phyloP scores from a whole-genome alignment of 2,888 invertebrate genomes.

The Portevinia maculata region DNA sequence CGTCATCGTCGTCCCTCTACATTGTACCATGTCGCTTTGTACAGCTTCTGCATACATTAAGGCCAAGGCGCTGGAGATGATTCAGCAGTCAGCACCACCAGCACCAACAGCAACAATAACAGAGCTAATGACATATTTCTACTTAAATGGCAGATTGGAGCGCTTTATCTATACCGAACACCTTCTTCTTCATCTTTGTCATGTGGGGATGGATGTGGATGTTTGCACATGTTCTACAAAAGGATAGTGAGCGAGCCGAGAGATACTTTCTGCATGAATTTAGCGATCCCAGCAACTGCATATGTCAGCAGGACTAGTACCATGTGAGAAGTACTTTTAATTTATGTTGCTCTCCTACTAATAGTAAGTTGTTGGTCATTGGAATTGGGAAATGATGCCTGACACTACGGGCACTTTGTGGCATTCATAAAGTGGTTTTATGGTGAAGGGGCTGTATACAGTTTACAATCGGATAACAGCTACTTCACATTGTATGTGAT shows the following conservation, averaged over 20 bases:
- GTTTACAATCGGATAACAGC: slow-evolving; percentile 70
- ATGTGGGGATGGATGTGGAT: neutral
- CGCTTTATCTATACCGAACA: slow-evolving; percentile 72
- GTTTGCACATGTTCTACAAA: slow-evolving; percentile 18
- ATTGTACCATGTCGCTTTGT: too few species aligned
- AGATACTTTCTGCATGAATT: slow-evolving; percentile 45
- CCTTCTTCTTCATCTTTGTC: slow-evolving; percentile 73
- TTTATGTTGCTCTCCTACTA: slow-evolving; percentile 68
- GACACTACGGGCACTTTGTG: slow-evolving; percentile 69
- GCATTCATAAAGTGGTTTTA: slow-evolving; percentile 68
- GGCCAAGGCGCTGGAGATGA: slow-evolving; percentile 5
- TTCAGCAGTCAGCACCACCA: neutral
- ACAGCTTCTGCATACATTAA: slow-evolving; percentile 43
- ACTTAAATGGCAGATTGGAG: slow-evolving; percentile 73
- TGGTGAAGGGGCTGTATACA: slow-evolving; percentile 37
- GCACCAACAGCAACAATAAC: slow-evolving; percentile 45
- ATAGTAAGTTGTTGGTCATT: slow-evolving; percentile 60
- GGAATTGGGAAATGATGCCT: slow-evolving; percentile 52
- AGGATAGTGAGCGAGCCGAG: neutral
- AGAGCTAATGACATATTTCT: slow-evolving; percentile 71
- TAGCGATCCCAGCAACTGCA: slow-evolving; percentile 54
- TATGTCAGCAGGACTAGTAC: slow-evolving; percentile 67
- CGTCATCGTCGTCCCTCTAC: neutral
- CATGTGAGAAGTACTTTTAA: slow-evolving; percentile 57
- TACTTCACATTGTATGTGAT: slow-evolving; percentile 65